Evolutionary conservation across 2,797 vertebrate genomes (phyloP), one percentile per base, ranked within the genome.

Genomic region (Ficedula albicollis): DNA sequence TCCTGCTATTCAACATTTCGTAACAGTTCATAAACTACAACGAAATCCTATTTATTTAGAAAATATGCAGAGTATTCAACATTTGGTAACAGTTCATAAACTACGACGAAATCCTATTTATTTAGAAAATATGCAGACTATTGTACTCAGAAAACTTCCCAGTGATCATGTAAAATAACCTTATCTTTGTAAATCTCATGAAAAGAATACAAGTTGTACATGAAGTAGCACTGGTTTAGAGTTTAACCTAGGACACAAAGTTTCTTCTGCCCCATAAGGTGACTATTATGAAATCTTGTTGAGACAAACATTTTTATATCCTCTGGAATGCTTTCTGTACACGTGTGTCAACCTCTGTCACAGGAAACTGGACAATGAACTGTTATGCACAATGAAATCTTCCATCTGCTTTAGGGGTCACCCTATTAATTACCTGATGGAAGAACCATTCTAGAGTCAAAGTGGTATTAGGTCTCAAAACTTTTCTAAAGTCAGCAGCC

Each of bases 171-270:
- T 19, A 80, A 84, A 75, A 32, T 36, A 44, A 63, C 1, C 6
- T 11, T 23, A 21, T 43, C 22, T 49, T 54, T 26, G 4, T 7
- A 18, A 41, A 49, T 7, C 6, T 46, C 49, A 38, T 0, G 0
- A 69, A 55, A 3, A 36, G 3, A 11, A 3, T 32, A 44, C 36
- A 89, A 60, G 5, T 14, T 52, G 9, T 23, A 80, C 6, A 13
- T 1, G 1, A 89, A 76, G 12, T 4, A 69, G 38, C 22, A 69
- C 6, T 38, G 15, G 3, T 6, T 90, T 46, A 30, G 32, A 49
- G n/a, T 60, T 83, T 66, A 13, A 84, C 16, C 30, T 11, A 25
- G 26, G 9, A 43, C 5, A n/a, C 9, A 41, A 46, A 18, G 8
- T 59, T 63, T 68, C n/a, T 69, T 25, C 26, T 27, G 56, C 2